Percentiles rank a stretch among this genome's conserved stretches.
Conservation (phyloP, 2,888 invertebrate species). For the Tinea pellionella region DNA sequence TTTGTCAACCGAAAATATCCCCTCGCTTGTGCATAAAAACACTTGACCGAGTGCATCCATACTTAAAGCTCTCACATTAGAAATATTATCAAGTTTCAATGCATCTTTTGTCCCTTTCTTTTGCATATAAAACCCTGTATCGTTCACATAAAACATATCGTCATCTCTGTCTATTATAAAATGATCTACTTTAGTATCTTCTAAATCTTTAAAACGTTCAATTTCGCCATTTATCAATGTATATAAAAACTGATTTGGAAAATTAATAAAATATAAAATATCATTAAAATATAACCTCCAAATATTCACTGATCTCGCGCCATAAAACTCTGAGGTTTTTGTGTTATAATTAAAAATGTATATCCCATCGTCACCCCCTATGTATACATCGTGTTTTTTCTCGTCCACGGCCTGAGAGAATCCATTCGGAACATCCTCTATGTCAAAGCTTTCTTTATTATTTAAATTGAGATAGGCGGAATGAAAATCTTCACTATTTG, state of each 20-base stretch:
- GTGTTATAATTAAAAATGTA: conserved; percentile 39
- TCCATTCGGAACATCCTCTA: conserved; percentile 36
- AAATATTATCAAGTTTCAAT: conserved; percentile 23
- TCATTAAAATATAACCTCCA: conserved; percentile 43
- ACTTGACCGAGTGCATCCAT: conserved; percentile 35
- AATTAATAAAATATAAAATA: conserved; percentile 36
- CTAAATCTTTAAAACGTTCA: conserved; percentile 35
- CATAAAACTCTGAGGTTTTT: conserved; percentile 32
- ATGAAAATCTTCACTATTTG: conserved; percentile 29
- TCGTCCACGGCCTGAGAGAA: conserved; percentile 46
- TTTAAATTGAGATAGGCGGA: conserved; percentile 38
- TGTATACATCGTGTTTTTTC: conserved; percentile 34
- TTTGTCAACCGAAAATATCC: conserved; percentile 37
- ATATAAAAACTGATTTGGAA: conserved; percentile 41
- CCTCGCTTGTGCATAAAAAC: conserved; percentile 35
- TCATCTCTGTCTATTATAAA: conserved; percentile 43
- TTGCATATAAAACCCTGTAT: conserved; percentile 40
- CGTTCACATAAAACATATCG: conserved; percentile 39
- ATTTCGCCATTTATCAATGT: conserved; percentile 29
- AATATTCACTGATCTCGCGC: conserved; percentile 31
- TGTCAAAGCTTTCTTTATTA: conserved; percentile 34
- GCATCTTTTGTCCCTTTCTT: conserved; percentile 37
- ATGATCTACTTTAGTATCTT: conserved; percentile 46
- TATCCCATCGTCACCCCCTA: conserved; percentile 44
- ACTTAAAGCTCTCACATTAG: conserved; percentile 33